phyloP scores from a whole-genome alignment of 2,797 vertebrate genomes.

The Acrossocheilus wenchowensis region DNA sequence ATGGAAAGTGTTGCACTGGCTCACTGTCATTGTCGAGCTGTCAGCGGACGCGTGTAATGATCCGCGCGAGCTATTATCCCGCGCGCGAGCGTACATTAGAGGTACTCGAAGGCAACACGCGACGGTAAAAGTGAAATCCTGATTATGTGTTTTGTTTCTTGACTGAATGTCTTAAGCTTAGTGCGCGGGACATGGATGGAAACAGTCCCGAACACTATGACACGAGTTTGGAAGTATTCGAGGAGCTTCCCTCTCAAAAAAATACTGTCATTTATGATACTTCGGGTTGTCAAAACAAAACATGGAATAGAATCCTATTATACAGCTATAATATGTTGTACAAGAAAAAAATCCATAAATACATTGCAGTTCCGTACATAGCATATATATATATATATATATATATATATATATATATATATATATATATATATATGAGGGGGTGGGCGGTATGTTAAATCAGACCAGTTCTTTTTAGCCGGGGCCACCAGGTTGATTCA shows the following conservation, averaged over 20 bases:
- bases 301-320: slow-evolving; percentile 16
- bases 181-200: slow-evolving; percentile 62
- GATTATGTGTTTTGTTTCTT: slow-evolving; percentile 69
- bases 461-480: slow-evolving; percentile 35
- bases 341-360: background rate
- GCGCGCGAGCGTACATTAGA: slow-evolving; percentile 67
- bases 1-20: slow-evolving; percentile 71
- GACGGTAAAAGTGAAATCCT: slow-evolving; percentile 69
- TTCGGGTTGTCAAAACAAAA: slow-evolving; percentile 59
- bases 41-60: slow-evolving; percentile 78
- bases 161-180: slow-evolving; percentile 69
- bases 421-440: slow-evolving; percentile 38
- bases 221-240: slow-evolving; percentile 54
- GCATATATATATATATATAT: slow-evolving; percentile 28
- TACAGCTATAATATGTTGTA: background rate
- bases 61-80: slow-evolving; percentile 71
- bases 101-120: slow-evolving; percentile 70
- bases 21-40: slow-evolving; percentile 72
- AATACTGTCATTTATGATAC: slow-evolving; percentile 69
- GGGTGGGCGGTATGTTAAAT: slow-evolving; percentile 23
- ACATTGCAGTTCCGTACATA: background rate
- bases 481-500: slow-evolving; percentile 61
- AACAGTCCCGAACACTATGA: slow-evolving; percentile 61
- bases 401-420: background rate
- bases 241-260: slow-evolving; percentile 48